phyloP scores from a whole-genome alignment of 2,888 invertebrate species.

The Tupiocoris notatus region DNA sequence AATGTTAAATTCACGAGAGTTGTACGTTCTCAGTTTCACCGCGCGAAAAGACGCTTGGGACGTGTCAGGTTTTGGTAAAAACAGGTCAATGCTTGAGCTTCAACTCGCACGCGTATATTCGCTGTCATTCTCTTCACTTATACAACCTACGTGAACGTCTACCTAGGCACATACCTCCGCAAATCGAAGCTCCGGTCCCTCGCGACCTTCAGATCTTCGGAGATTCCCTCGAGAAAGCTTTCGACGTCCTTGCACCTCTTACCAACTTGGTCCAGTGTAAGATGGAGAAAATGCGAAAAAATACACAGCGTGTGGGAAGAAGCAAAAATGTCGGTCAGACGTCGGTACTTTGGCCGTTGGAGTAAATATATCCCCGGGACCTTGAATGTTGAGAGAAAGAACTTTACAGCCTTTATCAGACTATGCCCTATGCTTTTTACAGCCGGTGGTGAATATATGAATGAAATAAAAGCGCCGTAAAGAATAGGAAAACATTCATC shows the following conservation, averaged over 20 bases:
- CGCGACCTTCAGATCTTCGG: not conserved
- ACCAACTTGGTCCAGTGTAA: not conserved
- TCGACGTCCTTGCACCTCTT: not conserved
- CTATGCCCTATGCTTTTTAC: too few species aligned
- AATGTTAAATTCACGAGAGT: not conserved
- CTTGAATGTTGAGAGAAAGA: too few species aligned
- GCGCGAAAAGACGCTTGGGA: slow-evolving; percentile 20
- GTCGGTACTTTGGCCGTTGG: too few species aligned
- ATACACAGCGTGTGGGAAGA: too few species aligned
- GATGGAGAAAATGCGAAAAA: too few species aligned
- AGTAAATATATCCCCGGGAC: too few species aligned
- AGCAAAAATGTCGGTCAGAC: too few species aligned
- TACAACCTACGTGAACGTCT: not conserved
- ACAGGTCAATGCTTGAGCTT: slow-evolving; percentile 21
- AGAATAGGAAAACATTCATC: too few species aligned
- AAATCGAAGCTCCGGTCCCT: not conserved
- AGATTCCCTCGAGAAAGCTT: not conserved
- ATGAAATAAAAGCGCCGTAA: too few species aligned
- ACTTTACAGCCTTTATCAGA: too few species aligned
- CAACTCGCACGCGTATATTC: not conserved
- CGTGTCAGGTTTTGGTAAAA: slow-evolving; percentile 23
- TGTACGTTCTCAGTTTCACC: not conserved
- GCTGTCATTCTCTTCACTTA: not conserved
- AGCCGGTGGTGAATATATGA: too few species aligned
- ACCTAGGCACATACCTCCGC: not conserved